Evolutionary conservation across 2,797 vertebrate genomes (phyloP), one percentile per base, ranked within the genome.

Genomic region (Clamator glandarius): DNA sequence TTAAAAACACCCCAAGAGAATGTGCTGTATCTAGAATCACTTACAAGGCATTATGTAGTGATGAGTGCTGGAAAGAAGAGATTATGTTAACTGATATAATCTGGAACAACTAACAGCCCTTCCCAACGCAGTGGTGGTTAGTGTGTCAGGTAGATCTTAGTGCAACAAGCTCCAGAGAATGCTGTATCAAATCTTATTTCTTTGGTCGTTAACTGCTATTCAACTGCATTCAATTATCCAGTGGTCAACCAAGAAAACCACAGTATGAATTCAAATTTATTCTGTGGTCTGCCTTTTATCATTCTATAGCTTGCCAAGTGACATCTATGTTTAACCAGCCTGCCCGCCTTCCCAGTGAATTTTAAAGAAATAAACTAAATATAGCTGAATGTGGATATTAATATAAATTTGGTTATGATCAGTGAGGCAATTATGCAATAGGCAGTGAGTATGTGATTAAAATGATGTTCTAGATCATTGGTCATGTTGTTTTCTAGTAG

Each of bases 241-340:
- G n/a, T 84, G 78, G 72, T 72, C 93, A 93, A 35, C 75, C 72
- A 80, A 79, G 57, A 87, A 74, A 94, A 70, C 29, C 81, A 44
- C 48, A n/a, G 54, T 75, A 83, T 25, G 61, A 87, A 92, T 94
- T 94, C 64, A 83, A 0, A 90, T 95, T 72, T 87, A 48, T 87
- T 63, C 23, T 74, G 74, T 63, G 74, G 52, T 75, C 69, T 88
- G 82, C 23, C 52, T 91, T 76, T 59, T 58, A 67, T 42, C 44
- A 11, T 59, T 81, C 39, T 81, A 36, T 57, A 90, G 46, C 59
- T 95, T 87, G 63, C 54, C 79, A 89, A 79, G 69, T 39, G 84
- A 21, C 51, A 63, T 82, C 74, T 68, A 15, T 54, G 17, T 46
- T 79, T 87, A 85, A 46, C 50, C 77, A 95, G 80, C 24, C 68